These are phyloP conservation scores for Typhlomys cinereus DNA, from an alignment of 2,113 vertebrate genomes.

Conservation along the genomic window DNA sequence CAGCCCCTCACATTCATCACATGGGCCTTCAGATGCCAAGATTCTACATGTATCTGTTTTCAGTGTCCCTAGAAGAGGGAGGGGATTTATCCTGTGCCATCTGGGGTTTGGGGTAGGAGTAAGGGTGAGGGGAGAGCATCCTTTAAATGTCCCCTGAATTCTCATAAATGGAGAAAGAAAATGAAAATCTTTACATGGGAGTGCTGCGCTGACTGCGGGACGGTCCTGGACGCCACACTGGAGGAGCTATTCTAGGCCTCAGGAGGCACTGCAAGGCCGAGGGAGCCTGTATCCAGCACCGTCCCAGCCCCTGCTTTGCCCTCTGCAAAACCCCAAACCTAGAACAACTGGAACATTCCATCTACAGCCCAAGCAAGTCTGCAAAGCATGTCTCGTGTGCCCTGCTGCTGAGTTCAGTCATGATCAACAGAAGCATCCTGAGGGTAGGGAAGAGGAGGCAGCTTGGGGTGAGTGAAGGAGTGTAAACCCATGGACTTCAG, in stretches of 20 bases:
- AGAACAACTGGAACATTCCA: background rate
- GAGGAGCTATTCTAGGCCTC: background rate
- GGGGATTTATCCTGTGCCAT: background rate
- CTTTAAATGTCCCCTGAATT: background rate
- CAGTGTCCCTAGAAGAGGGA: background rate
- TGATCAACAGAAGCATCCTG: background rate
- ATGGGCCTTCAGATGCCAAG: background rate
- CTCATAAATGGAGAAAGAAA: background rate
- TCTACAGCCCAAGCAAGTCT: background rate
- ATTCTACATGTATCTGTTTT: constrained; percentile 29
- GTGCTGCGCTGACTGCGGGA: background rate
- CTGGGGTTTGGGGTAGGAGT: background rate
- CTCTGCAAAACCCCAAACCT: background rate
- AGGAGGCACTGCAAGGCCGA: background rate
- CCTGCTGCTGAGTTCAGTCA: no score
- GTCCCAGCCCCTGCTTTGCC: background rate
- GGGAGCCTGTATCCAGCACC: no score
- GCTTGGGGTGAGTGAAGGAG: background rate
- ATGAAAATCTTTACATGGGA: background rate
- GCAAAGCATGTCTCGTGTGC: no score
- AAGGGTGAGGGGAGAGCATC: background rate
- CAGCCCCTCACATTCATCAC: background rate
- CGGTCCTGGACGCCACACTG: background rate
- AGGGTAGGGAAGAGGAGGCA: background rate
- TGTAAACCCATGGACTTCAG: background rate